Conservation (phyloP, 2,888 invertebrate genomes). For the Cabera pusaria region DNA sequence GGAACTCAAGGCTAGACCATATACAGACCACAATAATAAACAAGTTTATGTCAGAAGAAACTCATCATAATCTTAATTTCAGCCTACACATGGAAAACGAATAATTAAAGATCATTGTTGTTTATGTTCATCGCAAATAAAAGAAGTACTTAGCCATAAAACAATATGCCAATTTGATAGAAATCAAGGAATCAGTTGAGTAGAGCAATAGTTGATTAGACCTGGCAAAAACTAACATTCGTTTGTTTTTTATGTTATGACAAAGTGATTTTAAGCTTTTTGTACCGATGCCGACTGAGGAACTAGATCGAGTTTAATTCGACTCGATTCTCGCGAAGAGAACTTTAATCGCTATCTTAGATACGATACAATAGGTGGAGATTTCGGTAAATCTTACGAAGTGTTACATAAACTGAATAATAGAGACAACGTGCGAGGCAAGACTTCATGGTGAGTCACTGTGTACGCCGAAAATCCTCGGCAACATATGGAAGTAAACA, state of each 20-base stretch:
- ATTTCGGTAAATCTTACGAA: slow-evolving; percentile 3
- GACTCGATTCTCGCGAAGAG: slow-evolving; percentile 2
- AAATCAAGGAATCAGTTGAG: slow-evolving; percentile 11
- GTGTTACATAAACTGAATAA: slow-evolving; percentile 9
- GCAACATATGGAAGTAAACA: slow-evolving; percentile 44
- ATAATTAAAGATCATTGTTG: slow-evolving; percentile 42
- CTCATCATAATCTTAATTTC: slow-evolving; percentile 74
- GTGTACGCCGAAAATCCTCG: slow-evolving; percentile 47
- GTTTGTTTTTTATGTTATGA: too few relatives aligned
- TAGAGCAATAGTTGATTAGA: too few relatives aligned
- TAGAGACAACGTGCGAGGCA: slow-evolving; percentile 19
- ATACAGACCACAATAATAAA: slow-evolving; percentile 73
- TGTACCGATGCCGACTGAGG: too few relatives aligned
- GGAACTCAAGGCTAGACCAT: slow-evolving; percentile 73
- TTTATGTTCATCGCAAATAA: slow-evolving; percentile 31
- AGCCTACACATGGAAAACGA: slow-evolving; percentile 66
- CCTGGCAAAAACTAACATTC: too few relatives aligned
- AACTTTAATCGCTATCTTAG: slow-evolving; percentile 1
- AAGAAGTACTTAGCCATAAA: slow-evolving; percentile 17
- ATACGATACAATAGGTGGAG: background rate
- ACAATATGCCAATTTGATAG: slow-evolving; percentile 6
- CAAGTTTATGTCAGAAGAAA: slow-evolving; percentile 68
- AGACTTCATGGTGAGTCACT: slow-evolving; percentile 59
- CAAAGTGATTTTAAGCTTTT: too few relatives aligned
- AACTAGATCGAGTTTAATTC: slow-evolving; percentile 1